Evolutionary conservation across 2,888 invertebrate genomes (phyloP).

Genomic region (Lasioglossum malachurum): DNA sequence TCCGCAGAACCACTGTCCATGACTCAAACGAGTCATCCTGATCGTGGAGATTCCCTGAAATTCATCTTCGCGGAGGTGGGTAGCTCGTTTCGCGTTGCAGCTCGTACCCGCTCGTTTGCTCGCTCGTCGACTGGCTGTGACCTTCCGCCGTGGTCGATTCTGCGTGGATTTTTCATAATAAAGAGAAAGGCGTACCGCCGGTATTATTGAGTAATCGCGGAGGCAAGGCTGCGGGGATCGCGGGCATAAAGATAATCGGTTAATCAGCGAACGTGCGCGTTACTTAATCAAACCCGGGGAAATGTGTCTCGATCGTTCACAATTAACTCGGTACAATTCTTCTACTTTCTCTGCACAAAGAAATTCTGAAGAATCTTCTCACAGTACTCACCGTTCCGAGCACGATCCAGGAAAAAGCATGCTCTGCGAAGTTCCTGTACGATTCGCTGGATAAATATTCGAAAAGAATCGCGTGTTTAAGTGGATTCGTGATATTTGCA

Average conservation of each 20-base stretch:
- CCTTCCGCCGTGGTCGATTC: slow-evolving; percentile 45
- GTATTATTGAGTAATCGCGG: slow-evolving; percentile 56
- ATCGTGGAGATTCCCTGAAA: slow-evolving; percentile 41
- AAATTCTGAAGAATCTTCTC: slow-evolving; percentile 43
- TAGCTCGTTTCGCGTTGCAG: slow-evolving; percentile 17
- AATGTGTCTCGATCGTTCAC: not conserved
- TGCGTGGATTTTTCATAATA: slow-evolving; percentile 46
- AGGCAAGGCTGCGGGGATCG: slow-evolving; percentile 52
- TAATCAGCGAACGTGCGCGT: slow-evolving; percentile 42
- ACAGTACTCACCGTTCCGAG: not conserved
- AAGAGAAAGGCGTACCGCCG: slow-evolving; percentile 53
- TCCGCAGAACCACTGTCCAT: not conserved
- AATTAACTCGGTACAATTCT: not conserved
- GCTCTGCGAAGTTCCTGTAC: slow-evolving; percentile 21
- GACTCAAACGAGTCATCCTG: not conserved
- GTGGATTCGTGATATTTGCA: not conserved
- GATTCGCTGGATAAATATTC: slow-evolving; percentile 41
- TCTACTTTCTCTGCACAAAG: not conserved
- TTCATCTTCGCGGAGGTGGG: slow-evolving; percentile 22
- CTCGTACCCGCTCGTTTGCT: not conserved
- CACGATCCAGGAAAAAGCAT: not conserved
- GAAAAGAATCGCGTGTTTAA: slow-evolving; percentile 22
- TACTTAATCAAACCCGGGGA: slow-evolving; percentile 43
- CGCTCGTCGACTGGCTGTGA: slow-evolving; percentile 11
- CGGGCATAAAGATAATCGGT: slow-evolving; percentile 53